Evolutionary conservation across 2,113 vertebrate genomes (phyloP), one percentile per base, ranked within the genome.

Genomic region (Psettodes erumei): DNA sequence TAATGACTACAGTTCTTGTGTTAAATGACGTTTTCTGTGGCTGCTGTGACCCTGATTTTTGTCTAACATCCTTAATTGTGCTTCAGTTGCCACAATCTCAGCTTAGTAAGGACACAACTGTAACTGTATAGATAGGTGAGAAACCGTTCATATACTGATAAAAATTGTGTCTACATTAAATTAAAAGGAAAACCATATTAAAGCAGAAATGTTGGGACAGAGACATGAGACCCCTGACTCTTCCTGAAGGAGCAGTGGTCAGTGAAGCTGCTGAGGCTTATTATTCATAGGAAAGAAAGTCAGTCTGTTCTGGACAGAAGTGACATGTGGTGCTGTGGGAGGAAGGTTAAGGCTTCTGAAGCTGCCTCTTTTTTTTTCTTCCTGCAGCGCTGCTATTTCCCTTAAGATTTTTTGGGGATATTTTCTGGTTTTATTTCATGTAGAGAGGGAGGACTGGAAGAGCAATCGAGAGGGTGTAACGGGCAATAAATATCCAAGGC

Each of bases 401-500:
- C 75, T 32, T 16, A 60, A 77, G 85, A 59, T 69, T 83, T 50
- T 59, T 18, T 19, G 47, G 47, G 23, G 37, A 3, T 72, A 15
- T 62, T 73, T 60, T 63, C 37, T 54, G 9, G 32, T 42, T 84
- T 85, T 65, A 69, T 83, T 76, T 78, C 70, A 86, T 67, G 66
- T 55, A 40, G 59, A 63, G 45, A 47, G 76, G 7, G 40, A 38
- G 42, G 30, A 40, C 70, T 51, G 28, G 51, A 45, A 32, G 79
- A 59, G 61, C 32, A 15, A 75, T 28, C 8, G 51, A 71, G 16
- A n/a, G n/a, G 32, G 6, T 69, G 45, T 19, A 55, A 71, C 11
- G 12, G 67, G 74, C 19, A 79, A 79, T 71, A 78, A 75, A 82
- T 61, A 72, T 74, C 67, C 75, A 75, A 74, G 76, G 84, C 33